Evolutionary conservation across 2,113 vertebrate genomes (phyloP).

Genomic region (Xenopus tropicalis): DNA sequence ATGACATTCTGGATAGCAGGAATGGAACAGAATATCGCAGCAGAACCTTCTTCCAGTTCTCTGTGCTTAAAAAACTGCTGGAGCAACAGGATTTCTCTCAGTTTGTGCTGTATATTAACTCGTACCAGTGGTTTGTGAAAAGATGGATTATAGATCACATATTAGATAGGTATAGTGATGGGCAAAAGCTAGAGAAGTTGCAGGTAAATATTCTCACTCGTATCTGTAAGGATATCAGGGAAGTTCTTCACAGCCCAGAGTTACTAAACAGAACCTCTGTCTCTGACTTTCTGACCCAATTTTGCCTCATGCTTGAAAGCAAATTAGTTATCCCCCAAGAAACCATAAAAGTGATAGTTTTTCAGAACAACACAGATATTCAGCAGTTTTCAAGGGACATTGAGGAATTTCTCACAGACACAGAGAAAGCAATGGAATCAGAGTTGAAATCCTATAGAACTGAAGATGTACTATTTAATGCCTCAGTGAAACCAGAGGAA

Average conservation of each 20-base stretch:
- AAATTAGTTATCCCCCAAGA: conserved; percentile 37
- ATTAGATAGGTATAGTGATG: conserved; percentile 5
- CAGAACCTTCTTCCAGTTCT: conserved; percentile 38
- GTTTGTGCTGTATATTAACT: conserved; percentile 13
- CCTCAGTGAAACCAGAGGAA: conserved; percentile 20
- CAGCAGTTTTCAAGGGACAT: conserved; percentile 16
- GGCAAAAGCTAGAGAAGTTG: background rate
- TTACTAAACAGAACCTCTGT: background rate
- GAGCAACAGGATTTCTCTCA: conserved; percentile 19
- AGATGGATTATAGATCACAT: conserved; percentile 42
- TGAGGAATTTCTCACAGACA: background rate
- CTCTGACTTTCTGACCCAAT: conserved; percentile 14
- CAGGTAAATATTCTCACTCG: conserved; percentile 11
- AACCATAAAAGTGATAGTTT: conserved; percentile 13
- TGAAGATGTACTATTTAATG: conserved; percentile 13
- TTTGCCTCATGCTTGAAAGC: conserved; percentile 19
- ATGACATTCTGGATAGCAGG: conserved; percentile 6
- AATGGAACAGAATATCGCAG: background rate
- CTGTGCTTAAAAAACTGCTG: conserved; percentile 32
- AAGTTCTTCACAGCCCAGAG: background rate
- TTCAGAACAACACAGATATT: conserved; percentile 16
- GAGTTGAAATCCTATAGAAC: background rate
- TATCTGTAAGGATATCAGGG: conserved; percentile 9
- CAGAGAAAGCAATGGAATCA: conserved; percentile 1
- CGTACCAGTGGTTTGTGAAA: conserved; percentile 40